Evolutionary conservation across 1,140 invertebrate genomes (phyloP).

Genomic region (Linepithema humile): DNA sequence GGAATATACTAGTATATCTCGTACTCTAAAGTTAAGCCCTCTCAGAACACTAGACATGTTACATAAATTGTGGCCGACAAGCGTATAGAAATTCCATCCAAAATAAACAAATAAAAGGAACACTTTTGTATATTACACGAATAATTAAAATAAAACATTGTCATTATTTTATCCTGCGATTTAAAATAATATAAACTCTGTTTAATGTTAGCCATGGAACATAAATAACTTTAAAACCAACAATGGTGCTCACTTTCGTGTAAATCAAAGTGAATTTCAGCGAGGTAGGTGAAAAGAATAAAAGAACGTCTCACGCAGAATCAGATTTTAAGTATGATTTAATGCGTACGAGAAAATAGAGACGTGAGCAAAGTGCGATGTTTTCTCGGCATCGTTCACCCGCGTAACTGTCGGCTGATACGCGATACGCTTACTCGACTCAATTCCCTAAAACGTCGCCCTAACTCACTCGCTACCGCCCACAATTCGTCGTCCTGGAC

Average conservation of each 20-base stretch:
- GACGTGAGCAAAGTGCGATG: constrained; percentile 40
- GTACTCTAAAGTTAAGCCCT: constrained; percentile 13
- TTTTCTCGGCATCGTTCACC: constrained; percentile 68
- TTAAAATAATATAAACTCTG: not conserved
- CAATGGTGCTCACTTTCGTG: not conserved
- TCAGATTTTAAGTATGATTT: constrained; percentile 69
- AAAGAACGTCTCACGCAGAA: not conserved
- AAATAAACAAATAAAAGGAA: not conserved
- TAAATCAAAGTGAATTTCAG: constrained; percentile 16
- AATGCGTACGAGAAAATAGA: constrained; percentile 63
- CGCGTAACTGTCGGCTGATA: constrained; percentile 59
- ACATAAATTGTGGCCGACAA: constrained; percentile 7
- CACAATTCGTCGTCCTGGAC: constrained; percentile 51
- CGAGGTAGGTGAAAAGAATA: not conserved
- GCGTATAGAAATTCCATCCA: not conserved
- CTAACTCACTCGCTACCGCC: constrained; percentile 40
- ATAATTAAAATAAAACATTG: not conserved
- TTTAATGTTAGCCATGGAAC: not conserved
- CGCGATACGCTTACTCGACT: constrained; percentile 60
- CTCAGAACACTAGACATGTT: not conserved
- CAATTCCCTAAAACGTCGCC: constrained; percentile 38
- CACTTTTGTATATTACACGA: not conserved
- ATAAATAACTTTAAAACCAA: not conserved
- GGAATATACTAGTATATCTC: not conserved
- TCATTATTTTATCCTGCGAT: not conserved